These are phyloP conservation scores for Rotaria magnacalcarata DNA, from an alignment of 2,888 invertebrate species.

Conservation along the genomic window DNA sequence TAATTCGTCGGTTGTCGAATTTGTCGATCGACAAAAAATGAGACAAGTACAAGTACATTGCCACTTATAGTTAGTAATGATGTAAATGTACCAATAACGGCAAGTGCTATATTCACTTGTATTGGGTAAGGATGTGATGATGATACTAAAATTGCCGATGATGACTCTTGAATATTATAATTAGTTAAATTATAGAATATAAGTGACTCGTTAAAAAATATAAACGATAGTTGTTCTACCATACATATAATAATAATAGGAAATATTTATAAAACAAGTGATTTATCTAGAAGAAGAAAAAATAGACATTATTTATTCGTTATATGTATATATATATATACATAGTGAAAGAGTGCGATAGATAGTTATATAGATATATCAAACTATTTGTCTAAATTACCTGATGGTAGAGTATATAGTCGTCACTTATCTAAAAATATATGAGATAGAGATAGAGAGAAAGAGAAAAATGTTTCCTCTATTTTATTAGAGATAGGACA, in stretches of 20 bases:
- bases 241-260: neutral
- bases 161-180: neutral
- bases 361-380: too few species aligned
- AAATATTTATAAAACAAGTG: neutral
- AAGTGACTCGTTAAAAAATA: neutral
- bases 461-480: neutral
- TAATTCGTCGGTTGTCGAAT: conserved; percentile 93
- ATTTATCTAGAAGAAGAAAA: neutral
- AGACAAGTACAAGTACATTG: conserved; percentile 85
- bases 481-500: neutral
- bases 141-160: neutral
- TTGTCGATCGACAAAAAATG: conserved; percentile 86
- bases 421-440: conserved; percentile 3
- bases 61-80: conserved; percentile 63
- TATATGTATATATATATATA: neutral
- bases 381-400: neutral
- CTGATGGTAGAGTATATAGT: neutral
- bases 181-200: neutral
- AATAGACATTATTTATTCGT: neutral
- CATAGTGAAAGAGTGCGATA: too few species aligned
- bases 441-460: neutral
- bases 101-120: neutral
- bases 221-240: neutral
- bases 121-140: neutral
- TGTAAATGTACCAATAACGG: neutral